Percentiles rank a stretch among this genome's conserved stretches.
phyloP scores from a whole-genome alignment of 2,888 invertebrate genomes.

The Ectropis crepuscularia region DNA sequence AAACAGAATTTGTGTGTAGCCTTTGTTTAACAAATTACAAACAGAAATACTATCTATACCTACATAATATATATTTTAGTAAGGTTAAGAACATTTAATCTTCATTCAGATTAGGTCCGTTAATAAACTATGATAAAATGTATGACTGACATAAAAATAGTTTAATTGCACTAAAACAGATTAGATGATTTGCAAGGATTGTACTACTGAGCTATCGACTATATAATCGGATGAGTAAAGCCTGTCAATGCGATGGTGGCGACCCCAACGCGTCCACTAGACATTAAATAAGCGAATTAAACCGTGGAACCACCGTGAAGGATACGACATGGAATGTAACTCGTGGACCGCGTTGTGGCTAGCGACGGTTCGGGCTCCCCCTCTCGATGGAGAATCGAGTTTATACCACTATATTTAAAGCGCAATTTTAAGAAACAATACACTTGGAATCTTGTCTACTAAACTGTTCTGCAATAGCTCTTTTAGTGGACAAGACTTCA shows the following conservation, averaged over 20 bases:
- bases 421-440: conserved; percentile 20
- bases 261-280: conserved; percentile 39
- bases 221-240: conserved; percentile 27
- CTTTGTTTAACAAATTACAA: too few species aligned
- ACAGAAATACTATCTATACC: too few species aligned
- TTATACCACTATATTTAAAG: conserved; percentile 11
- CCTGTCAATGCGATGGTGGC: conserved; percentile 25
- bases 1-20: too few species aligned
- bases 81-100: too few species aligned
- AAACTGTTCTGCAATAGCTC: background rate
- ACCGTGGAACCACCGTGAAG: conserved; percentile 32
- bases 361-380: conserved; percentile 18
- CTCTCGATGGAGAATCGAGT: conserved; percentile 3
- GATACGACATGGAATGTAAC: conserved; percentile 45
- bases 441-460: background rate
- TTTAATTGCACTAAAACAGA: conserved; percentile 8
- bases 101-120: too few species aligned
- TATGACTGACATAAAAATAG: too few species aligned
- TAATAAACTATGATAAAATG: too few species aligned
- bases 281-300: conserved; percentile 38
- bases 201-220: background rate
- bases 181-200: background rate
- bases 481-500: conserved; percentile 1
- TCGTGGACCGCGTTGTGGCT: conserved; percentile 33
- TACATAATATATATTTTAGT: too few species aligned